Conservation (phyloP, 2,888 invertebrate species). For the Mantis religiosa region DNA sequence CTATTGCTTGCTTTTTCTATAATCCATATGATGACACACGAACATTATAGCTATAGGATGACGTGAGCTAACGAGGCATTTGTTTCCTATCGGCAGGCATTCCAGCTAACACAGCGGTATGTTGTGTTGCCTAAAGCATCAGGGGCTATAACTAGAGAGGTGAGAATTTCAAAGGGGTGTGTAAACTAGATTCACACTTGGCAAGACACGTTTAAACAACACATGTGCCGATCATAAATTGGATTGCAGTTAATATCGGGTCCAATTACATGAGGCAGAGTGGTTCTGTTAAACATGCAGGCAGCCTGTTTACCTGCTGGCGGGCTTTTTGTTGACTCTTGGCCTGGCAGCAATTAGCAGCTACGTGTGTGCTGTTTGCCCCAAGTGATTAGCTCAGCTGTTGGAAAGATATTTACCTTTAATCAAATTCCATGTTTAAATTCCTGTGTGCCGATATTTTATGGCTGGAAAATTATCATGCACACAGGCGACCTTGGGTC, state of each 20-base stretch:
- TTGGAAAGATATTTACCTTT: background rate
- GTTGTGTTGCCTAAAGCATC: background rate
- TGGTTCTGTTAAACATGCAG: background rate
- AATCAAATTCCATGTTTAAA: background rate
- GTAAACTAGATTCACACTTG: background rate
- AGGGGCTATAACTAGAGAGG: background rate
- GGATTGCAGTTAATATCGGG: background rate
- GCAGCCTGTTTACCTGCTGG: background rate
- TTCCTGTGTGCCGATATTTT: background rate
- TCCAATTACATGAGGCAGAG: background rate
- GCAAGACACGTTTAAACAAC: background rate
- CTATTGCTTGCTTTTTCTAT: too few relatives aligned
- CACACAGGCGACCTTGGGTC: too few relatives aligned
- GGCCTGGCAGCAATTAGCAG: background rate
- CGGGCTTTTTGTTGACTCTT: background rate
- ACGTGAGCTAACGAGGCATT: background rate
- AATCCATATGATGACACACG: too few relatives aligned
- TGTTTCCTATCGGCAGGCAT: background rate
- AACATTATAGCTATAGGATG: background rate
- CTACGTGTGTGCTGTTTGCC: background rate
- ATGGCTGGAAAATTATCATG: too few relatives aligned
- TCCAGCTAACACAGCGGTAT: background rate
- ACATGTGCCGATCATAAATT: background rate
- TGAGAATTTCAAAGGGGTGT: background rate
- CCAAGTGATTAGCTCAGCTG: background rate